Percentiles rank a stretch among this genome's conserved stretches.
phyloP scores from a whole-genome alignment of 1,140 invertebrate genomes.

The Drosophila pruinosa region DNA sequence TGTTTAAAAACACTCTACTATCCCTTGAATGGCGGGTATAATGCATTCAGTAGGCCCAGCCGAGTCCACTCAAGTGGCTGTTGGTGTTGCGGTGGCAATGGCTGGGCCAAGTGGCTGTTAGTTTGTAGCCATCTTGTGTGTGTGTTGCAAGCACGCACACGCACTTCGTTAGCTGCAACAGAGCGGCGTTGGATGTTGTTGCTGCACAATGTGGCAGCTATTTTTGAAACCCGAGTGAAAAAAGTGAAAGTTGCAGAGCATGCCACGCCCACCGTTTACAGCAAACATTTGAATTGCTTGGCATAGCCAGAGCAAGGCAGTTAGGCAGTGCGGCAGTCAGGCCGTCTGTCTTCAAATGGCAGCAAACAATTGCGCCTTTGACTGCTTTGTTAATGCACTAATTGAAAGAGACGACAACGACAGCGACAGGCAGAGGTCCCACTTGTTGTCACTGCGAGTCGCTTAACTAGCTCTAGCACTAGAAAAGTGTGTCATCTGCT shows the following conservation, averaged over 20 bases:
- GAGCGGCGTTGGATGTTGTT: background rate
- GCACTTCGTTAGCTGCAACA: constrained; percentile 38
- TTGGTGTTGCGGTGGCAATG: constrained; percentile 4
- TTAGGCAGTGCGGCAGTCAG: no score
- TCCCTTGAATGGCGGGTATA: background rate
- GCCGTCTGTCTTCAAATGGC: background rate
- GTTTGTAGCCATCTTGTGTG: constrained; percentile 9
- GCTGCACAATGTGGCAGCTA: constrained; percentile 20
- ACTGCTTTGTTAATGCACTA: constrained; percentile 28
- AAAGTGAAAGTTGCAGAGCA: constrained; percentile 66
- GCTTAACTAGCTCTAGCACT: background rate
- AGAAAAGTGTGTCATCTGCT: constrained; percentile 23
- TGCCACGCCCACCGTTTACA: constrained; percentile 62
- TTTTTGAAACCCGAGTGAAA: constrained; percentile 45
- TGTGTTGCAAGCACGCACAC: constrained; percentile 27
- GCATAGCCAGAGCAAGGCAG: background rate
- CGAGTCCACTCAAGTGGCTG: constrained; percentile 8
- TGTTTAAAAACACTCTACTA: no score
- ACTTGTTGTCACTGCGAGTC: background rate
- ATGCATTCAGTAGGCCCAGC: background rate
- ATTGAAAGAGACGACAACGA: constrained; percentile 27
- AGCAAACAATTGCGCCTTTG: background rate
- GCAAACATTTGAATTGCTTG: constrained; percentile 43
- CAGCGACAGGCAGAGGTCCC: constrained; percentile 3
- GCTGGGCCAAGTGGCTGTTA: constrained; percentile 16